Percentiles rank a stretch among this genome's conserved stretches.
These are phyloP conservation scores for Sciurus carolinensis DNA, from an alignment of 2,797 vertebrate species.

Conservation along the genomic window DNA sequence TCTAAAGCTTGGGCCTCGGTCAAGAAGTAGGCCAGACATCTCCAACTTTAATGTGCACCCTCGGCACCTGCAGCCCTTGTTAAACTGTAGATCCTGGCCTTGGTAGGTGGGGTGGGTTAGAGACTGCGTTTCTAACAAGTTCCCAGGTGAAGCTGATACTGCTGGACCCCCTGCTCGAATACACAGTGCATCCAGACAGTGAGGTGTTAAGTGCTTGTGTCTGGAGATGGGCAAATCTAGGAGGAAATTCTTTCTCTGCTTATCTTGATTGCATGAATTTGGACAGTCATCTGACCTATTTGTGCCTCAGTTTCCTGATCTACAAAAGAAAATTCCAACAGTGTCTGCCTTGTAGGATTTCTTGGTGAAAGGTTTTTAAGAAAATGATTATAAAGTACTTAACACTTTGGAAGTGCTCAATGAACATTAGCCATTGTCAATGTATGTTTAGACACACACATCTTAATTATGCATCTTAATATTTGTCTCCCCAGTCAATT, in stretches of 20 bases:
- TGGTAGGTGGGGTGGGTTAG: background rate
- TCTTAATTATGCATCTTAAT: background rate
- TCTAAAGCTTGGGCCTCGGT: background rate
- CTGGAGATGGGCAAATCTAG: background rate
- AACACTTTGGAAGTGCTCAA: background rate
- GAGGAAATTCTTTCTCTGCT: background rate
- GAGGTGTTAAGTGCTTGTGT: background rate
- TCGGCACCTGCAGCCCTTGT: background rate
- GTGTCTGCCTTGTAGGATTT: background rate
- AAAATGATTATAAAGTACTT: background rate
- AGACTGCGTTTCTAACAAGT: background rate
- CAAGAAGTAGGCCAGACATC: background rate
- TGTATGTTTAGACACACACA: background rate
- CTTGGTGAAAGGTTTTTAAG: background rate
- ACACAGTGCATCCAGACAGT: background rate
- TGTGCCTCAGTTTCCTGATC: slow-evolving; percentile 8
- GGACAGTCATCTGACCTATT: background rate
- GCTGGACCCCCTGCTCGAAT: background rate
- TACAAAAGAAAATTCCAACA: background rate
- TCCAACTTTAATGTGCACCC: background rate
- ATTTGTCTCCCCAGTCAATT: background rate
- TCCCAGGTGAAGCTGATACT: background rate
- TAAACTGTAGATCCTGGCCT: background rate
- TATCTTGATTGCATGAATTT: background rate
- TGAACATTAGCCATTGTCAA: background rate